Percentiles rank a stretch among this genome's conserved stretches.
These are phyloP conservation scores for Byasa hedistus DNA, from an alignment of 2,888 invertebrate species.

Conservation along the genomic window DNA sequence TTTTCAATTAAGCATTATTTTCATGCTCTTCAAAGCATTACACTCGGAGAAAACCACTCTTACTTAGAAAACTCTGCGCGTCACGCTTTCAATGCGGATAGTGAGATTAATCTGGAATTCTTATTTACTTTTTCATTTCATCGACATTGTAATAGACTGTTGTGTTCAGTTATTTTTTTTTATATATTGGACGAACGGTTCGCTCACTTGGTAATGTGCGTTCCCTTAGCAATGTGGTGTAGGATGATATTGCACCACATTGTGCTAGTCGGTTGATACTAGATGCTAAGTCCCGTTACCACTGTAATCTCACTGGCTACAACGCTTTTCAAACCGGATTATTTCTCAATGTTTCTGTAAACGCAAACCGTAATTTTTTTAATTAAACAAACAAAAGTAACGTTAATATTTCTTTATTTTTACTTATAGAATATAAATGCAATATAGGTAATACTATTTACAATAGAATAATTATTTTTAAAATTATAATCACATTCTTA, in stretches of 20 bases:
- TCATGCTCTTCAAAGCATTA: neutral
- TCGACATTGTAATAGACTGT: neutral
- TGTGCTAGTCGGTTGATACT: no score
- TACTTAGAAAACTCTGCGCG: slow-evolving; percentile 50
- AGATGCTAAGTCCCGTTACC: no score
- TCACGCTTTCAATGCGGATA: slow-evolving; percentile 71
- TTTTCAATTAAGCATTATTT: neutral
- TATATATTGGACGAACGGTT: no score
- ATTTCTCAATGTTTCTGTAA: neutral
- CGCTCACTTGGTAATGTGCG: no score
- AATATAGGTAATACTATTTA: neutral
- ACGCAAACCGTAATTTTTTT: no score
- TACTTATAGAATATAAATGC: neutral
- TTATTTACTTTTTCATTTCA: slow-evolving; percentile 32
- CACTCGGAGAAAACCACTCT: slow-evolving; percentile 1
- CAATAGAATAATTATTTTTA: neutral
- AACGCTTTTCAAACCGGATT: no score
- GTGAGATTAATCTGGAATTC: slow-evolving; percentile 47
- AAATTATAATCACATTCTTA: slow-evolving; percentile 37
- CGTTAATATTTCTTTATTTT: neutral
- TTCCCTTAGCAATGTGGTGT: no score
- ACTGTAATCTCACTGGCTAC: no score
- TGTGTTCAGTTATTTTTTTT: neutral
- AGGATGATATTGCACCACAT: no score
- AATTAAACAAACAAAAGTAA: neutral